Evolutionary conservation across 2,888 invertebrate species (phyloP), one percentile per base, ranked within the genome.

Genomic region (Eupithecia inturbata): DNA sequence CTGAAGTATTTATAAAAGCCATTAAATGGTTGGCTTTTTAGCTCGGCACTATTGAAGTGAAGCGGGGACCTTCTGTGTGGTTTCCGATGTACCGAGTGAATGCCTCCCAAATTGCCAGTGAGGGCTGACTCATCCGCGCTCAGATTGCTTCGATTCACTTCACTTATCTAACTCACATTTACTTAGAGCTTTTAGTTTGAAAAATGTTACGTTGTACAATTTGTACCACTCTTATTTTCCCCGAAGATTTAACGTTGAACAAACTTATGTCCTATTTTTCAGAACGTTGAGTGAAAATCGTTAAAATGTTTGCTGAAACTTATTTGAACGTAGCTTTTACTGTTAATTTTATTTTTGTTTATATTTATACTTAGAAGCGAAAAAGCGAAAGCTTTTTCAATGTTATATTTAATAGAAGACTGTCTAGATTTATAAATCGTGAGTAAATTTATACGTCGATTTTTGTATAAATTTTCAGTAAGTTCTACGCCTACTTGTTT

Each of bases 31-130:
- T 76, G 71, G 84, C 86, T 87, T 88, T 88, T 87, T 85, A 88
- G 84, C 63, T 64, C 77, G 80, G 80, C 84, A 84, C 86, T 84
- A 88, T 88, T 89, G 86, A 86, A 75, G 78, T 82, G 82, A 87
- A 87, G 86, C 88, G 87, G 86, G 85, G 87, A 89, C 88, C 88
- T 89, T 90, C 89, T 87, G 83, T 89, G 89, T 86, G 90, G 91
- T 88, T 92, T 92, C 90, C 91, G 90, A 88, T 88, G 87, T 84
- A 86, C 82, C 81, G 80, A 82, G 80, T 92, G 92, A 93, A 92
- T 92, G 84, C 92, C 85, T 85, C 80, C 88, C 86, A 93, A 92
- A 92, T 93, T 93, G 91, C 88, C 84, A 85, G 84, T 84, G 88
- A 90, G 89, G 86, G 88, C 89, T 88, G 90, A 90, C 85, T 91